A percentile compares a stretch with the other conserved stretches of the same genome.
phyloP scores from a whole-genome alignment of 2,888 invertebrate genomes.

The Apantesis nais region DNA sequence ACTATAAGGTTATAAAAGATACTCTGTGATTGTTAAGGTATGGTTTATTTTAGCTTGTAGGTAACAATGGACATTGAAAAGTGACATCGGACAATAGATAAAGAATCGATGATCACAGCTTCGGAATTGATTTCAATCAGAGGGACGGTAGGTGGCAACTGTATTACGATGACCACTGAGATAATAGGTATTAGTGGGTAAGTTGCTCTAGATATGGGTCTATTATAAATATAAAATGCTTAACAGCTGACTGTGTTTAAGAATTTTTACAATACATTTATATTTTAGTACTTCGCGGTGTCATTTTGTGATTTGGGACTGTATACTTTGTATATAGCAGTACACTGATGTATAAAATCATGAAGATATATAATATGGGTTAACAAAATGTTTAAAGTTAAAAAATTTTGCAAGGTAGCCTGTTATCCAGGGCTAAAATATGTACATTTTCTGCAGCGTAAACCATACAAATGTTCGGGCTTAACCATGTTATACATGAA shows the following conservation, averaged over 20 bases:
- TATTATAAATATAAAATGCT: not conserved
- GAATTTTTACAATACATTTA: not conserved
- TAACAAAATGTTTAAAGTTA: no score
- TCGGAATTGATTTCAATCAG: slow-evolving; percentile 80
- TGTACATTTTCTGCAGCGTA: not conserved
- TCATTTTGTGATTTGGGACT: not conserved
- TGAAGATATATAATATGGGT: no score
- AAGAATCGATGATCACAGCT: slow-evolving; percentile 72
- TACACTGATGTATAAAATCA: not conserved
- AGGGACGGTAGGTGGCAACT: slow-evolving; percentile 78
- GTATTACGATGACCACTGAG: slow-evolving; percentile 64
- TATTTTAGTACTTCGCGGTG: not conserved
- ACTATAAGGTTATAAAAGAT: slow-evolving; percentile 15
- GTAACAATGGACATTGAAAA: slow-evolving; percentile 20
- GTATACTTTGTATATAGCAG: no score
- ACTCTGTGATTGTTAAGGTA: not conserved
- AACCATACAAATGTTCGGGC: not conserved
- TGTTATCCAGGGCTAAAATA: not conserved
- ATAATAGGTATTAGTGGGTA: slow-evolving; percentile 10
- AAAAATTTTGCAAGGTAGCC: not conserved
- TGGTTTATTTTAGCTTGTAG: slow-evolving; percentile 21
- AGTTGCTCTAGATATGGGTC: slow-evolving; percentile 18
- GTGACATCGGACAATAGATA: slow-evolving; percentile 58
- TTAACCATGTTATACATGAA: not conserved
- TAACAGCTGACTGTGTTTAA: no score